Evolutionary conservation across 2,797 vertebrate genomes (phyloP), one percentile per base, ranked within the genome.

Genomic region (Adrianichthys oophorus): DNA sequence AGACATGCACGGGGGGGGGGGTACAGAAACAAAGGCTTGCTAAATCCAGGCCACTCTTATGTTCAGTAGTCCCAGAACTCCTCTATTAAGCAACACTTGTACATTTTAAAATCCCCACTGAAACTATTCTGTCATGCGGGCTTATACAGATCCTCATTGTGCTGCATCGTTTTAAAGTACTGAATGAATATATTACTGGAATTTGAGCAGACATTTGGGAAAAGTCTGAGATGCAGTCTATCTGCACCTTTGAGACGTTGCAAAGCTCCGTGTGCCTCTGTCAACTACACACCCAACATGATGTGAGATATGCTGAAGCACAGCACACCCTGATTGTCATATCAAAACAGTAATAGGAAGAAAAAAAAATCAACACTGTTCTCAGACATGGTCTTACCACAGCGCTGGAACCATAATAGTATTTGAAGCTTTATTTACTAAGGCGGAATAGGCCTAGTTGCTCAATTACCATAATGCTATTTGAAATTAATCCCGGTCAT

Each of bases 371-470:
- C 83, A 85, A 89, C 83, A 83, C 80, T 83, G 85, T 87, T 89
- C 84, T 80, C 69, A 37, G 78, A 72, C 79, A 87, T 53, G 87
- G 89, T 85, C 85, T 89, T 89, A 90, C 92, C 91, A 79, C 81
- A 78, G 70, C 76, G 76, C 84, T 72, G 66, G 83, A 88, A 84
- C 84, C 85, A 83, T 86, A 89, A 90, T 91, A 80, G 46, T 70
- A 80, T 88, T 91, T 85, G 91, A 91, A 83, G 87, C 83, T 92
- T 93, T 92, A 90, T 91, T 94, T 90, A 94, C 92, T 93, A 93
- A 94, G 92, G 90, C 89, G 79, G 80, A 92, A 85, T 87, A 78
- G 90, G 77, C 66, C 64, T 74, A 74, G 84, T 89, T 80, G 76
- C 84, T 65, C 85, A 87, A 91, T 91, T 92, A 93, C 49, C 83